Conservation (phyloP, 2,113 vertebrate species). For the Corvus hawaiiensis region DNA sequence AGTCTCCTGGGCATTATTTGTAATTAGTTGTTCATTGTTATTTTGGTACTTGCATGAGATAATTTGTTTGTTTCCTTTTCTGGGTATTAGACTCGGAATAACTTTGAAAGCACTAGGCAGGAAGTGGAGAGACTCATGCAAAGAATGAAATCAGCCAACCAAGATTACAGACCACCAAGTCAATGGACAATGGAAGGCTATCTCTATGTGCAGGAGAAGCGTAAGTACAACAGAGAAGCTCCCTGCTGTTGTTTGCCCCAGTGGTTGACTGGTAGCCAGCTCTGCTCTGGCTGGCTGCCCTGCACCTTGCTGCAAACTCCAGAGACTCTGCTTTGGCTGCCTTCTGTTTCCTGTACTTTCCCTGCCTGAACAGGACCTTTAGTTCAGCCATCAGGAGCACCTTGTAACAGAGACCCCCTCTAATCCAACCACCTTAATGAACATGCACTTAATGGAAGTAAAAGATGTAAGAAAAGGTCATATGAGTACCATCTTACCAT, state of each 20-base stretch:
- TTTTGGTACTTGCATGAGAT: not conserved
- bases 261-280: not conserved
- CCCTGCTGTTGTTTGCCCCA: not conserved
- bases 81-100: slow-evolving; percentile 86
- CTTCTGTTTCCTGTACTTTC: not conserved
- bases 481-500: not conserved
- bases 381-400: not conserved
- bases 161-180: slow-evolving; percentile 91
- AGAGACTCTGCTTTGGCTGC: not conserved
- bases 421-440: not conserved
- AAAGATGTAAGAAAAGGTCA: not conserved
- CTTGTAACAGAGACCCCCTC: not conserved
- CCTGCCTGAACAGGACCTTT: not conserved
- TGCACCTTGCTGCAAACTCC: not conserved
- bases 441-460: not conserved
- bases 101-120: slow-evolving; percentile 96
- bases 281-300: not conserved
- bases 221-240: slow-evolving; percentile 73
- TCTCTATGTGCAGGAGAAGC: slow-evolving; percentile 94
- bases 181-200: slow-evolving; percentile 97
- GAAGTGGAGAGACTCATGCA: slow-evolving; percentile 97
- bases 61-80: slow-evolving; percentile 18
- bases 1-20: not conserved
- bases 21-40: not conserved
- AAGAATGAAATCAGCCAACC: slow-evolving; percentile 91